These are phyloP conservation scores for Suricata suricatta DNA, from an alignment of 2,113 vertebrate species.

Conservation along the genomic window DNA sequence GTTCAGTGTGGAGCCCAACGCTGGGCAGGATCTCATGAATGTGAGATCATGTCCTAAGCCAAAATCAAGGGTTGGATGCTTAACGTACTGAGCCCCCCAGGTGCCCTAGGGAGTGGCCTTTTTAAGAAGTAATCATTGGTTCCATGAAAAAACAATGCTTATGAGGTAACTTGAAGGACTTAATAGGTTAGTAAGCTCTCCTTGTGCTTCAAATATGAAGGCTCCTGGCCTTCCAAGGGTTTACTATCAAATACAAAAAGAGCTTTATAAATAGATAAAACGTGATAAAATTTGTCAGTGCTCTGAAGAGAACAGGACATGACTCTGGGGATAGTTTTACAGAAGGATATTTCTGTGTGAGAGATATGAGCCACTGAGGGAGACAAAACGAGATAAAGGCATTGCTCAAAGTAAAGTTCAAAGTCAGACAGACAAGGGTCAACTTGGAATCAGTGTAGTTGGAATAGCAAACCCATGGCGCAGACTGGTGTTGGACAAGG, in stretches of 20 bases:
- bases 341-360: background rate
- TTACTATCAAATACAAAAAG: background rate
- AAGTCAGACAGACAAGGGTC: background rate
- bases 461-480: fast-evolving
- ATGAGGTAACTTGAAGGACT: background rate
- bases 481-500: too few species aligned
- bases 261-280: background rate
- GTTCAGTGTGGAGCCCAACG: too few species aligned
- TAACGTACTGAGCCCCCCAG: too few species aligned
- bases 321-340: fast-evolving
- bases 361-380: background rate
- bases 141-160: background rate
- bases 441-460: background rate
- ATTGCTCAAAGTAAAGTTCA: too few species aligned
- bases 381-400: background rate
- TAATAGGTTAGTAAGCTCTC: background rate
- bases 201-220: background rate
- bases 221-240: too few species aligned
- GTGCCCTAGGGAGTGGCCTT: background rate
- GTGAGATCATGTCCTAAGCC: too few species aligned
- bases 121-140: background rate
- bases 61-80: too few species aligned
- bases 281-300: background rate
- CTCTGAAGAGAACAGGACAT: background rate
- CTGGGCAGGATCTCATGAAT: too few species aligned